phyloP scores from a whole-genome alignment of 2,113 vertebrate species.

The Tachysurus vachellii region DNA sequence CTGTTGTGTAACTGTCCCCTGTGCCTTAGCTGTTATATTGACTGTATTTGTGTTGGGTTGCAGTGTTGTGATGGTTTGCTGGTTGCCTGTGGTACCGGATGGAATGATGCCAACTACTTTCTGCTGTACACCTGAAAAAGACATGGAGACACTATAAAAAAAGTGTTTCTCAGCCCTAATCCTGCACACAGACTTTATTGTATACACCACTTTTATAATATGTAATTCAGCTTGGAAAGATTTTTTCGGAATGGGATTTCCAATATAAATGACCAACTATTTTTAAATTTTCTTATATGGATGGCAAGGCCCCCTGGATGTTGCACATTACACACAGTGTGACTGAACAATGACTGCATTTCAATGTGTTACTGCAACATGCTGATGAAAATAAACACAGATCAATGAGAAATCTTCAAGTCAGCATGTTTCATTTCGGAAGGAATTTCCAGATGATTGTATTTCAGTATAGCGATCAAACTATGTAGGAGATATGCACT shows the following conservation, averaged over 20 bases:
- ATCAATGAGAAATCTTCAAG: background rate
- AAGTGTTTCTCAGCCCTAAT: background rate
- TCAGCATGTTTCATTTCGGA: background rate
- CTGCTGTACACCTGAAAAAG: slow-evolving; percentile 84
- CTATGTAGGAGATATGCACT: background rate
- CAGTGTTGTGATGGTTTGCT: slow-evolving; percentile 90
- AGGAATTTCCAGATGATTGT: background rate
- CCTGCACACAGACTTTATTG: background rate
- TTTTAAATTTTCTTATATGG: background rate
- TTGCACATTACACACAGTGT: background rate
- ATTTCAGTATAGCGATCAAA: background rate
- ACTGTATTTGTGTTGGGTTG: slow-evolving; percentile 91
- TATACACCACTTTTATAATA: background rate
- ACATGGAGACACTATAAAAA: background rate
- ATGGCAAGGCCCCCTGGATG: background rate
- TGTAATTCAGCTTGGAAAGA: background rate
- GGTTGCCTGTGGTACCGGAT: slow-evolving; percentile 83
- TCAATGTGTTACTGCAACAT: no score
- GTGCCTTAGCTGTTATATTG: slow-evolving; percentile 84
- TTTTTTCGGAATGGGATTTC: background rate
- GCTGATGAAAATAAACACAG: background rate
- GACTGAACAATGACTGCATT: background rate
- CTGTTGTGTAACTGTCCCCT: slow-evolving; percentile 74
- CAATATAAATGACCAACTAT: background rate
- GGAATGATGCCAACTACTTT: slow-evolving; percentile 94